Percentiles rank a stretch among this genome's conserved stretches.
phyloP scores from a whole-genome alignment of 2,797 vertebrate species.

The Onychomys leucogaster region DNA sequence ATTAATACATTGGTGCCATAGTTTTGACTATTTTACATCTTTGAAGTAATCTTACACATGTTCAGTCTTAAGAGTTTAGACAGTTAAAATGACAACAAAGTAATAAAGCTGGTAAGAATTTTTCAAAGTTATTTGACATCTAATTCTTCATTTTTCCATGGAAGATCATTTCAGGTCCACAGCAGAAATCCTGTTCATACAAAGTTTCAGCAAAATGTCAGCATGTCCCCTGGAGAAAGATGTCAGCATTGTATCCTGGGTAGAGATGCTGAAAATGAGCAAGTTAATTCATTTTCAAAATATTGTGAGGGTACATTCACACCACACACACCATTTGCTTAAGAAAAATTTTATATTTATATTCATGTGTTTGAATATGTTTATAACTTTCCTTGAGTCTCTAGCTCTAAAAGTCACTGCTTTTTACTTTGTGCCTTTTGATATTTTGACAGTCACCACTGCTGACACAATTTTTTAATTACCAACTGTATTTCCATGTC shows the following conservation, averaged over 20 bases:
- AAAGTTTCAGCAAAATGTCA: conserved; percentile 67
- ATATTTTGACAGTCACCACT: neutral
- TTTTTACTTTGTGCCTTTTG: neutral
- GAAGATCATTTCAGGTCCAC: conserved; percentile 34
- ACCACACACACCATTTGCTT: neutral
- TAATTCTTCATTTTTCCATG: neutral
- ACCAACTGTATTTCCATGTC: conserved; percentile 43
- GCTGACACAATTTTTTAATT: conserved; percentile 28
- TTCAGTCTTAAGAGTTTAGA: neutral
- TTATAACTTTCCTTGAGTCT: neutral
- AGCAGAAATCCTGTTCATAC: neutral
- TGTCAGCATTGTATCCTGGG: neutral
- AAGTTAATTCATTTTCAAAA: conserved; percentile 11
- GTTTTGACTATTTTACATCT: neutral
- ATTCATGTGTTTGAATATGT: neutral
- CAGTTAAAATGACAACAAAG: neutral
- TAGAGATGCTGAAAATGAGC: neutral
- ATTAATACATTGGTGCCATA: neutral
- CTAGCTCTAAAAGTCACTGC: neutral
- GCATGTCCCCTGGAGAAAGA: conserved; percentile 28
- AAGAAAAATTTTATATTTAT: conserved; percentile 29
- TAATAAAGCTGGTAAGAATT: conserved; percentile 37
- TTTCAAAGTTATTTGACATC: conserved; percentile 26
- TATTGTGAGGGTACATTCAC: conserved; percentile 9
- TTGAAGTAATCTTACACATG: neutral